Base-by-base conservation (phyloP, 2,797 vertebrate species). In the Spondyliosoma cantharus region DNA sequence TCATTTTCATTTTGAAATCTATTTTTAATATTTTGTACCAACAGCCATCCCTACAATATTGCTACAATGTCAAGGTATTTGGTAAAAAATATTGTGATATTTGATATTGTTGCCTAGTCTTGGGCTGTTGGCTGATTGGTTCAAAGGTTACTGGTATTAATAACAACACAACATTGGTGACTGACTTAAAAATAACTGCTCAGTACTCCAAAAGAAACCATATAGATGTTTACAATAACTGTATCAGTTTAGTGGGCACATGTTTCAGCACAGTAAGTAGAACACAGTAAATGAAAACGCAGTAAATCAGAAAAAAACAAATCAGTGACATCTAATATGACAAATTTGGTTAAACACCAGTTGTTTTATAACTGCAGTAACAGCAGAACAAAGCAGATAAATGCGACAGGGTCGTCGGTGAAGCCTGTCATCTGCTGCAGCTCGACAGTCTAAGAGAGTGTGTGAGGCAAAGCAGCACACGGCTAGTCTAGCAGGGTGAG, bases 391-490 rank as follows among this genome's bases (percentile, higher is more conserved):
- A 81, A 86, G 71, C 74, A 78, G 42, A 56, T 69, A 49, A 71
- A 29, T 67, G 61, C 4, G 12, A 61, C 60, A 69, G 52, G 71
- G 61, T 75, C 29, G 71, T 14, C 58, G 37, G 15, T 62, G 42
- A 71, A 83, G 57, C 43, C 66, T 56, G 22, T 73, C 22, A 69
- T 60, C 46, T 45, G 48, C 24, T 63, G 54, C 72, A 71, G 54
- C 29, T 84, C 71, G 52, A 29, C 37, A 69, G 62, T 76, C 59
- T 68, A 54, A 19, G 32, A 67, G 60, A 71, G 53, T 9, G 27
- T 58, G 49, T 50, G 71, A 85, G 48, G 56, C 49, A 81, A 32
- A 87, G 85, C 76, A 79, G 71, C 74, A 69, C 61, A 52, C 12
- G 46, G 56, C 78, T 68, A 75, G 56, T 71, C 65, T 20, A 59